These are phyloP conservation scores for Diplosoma virens DNA, from an alignment of 23 tunicate genomes.

Conservation along the genomic window DNA sequence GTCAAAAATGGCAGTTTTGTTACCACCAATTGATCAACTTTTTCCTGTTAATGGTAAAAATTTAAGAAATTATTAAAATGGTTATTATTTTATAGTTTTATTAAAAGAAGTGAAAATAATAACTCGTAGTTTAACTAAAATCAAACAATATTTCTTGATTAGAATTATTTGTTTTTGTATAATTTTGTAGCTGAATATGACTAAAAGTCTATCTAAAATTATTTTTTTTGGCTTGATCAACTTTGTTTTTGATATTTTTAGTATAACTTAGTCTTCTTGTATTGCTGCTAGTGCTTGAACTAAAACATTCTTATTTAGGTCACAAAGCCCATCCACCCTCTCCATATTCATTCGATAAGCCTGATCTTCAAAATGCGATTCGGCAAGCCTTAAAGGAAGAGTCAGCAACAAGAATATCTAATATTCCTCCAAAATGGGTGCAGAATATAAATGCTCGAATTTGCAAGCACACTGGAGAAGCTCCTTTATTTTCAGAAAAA, in stretches of 20 bases:
- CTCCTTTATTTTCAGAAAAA: constrained; percentile 73
- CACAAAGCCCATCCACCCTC: constrained; percentile 66
- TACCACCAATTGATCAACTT: constrained; percentile 47
- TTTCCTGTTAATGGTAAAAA: constrained; percentile 32
- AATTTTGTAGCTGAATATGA: background rate
- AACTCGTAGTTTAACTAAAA: background rate
- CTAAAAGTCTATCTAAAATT: too few species aligned
- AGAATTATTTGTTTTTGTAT: background rate
- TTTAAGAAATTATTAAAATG: background rate
- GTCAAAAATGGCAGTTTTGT: constrained; percentile 7
- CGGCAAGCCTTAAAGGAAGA: constrained; percentile 9
- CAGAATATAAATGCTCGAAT: constrained; percentile 57
- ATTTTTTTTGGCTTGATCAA: too few species aligned
- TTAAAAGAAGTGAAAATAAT: background rate
- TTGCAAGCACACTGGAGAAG: constrained; percentile 78
- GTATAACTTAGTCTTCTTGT: too few species aligned
- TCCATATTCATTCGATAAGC: constrained; percentile 71
- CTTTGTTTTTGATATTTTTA: too few species aligned
- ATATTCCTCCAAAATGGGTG: constrained; percentile 64
- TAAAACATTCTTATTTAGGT: constrained; percentile 25
- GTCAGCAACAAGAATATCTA: background rate
- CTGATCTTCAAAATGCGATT: constrained; percentile 41
- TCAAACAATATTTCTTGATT: background rate
- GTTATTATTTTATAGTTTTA: background rate
- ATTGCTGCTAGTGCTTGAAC: background rate